Conservation (phyloP, 1,140 invertebrate species). For the Drosophila athabasca region DNA sequence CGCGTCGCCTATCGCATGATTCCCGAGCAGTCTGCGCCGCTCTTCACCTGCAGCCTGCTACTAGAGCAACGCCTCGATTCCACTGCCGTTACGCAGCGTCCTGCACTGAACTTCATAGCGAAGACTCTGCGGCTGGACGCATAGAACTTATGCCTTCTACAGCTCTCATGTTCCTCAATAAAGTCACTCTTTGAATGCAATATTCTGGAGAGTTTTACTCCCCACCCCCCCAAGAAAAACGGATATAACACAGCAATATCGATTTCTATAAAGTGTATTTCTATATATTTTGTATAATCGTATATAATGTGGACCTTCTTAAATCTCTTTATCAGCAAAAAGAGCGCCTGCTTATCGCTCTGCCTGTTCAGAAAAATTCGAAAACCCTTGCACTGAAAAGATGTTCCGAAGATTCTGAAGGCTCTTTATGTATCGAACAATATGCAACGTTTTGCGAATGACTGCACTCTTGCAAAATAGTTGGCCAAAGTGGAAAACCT, state of each 20-base stretch:
- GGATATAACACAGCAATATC: neutral
- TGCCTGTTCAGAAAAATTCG: too few species aligned
- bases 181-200: neutral
- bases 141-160: neutral
- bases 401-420: too few species aligned
- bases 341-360: too few species aligned
- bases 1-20: constrained; percentile 74
- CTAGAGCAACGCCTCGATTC: constrained; percentile 54
- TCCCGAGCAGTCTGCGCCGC: constrained; percentile 73
- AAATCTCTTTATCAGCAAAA: too few species aligned
- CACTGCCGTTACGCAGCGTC: constrained; percentile 24
- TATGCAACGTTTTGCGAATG: too few species aligned
- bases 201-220: too few species aligned
- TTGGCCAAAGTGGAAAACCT: too few species aligned
- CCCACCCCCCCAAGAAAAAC: too few species aligned
- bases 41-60: constrained; percentile 61
- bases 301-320: constrained; percentile 29
- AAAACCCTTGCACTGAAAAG: too few species aligned
- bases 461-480: too few species aligned
- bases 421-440: too few species aligned
- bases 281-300: constrained; percentile 32
- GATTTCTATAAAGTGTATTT: constrained; percentile 39
- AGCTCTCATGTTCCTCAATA: neutral
- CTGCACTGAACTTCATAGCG: constrained; percentile 42
- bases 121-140: constrained; percentile 46